A percentile compares a stretch with the other conserved stretches of the same genome.
Conservation (phyloP, 2,113 vertebrate species). For the Tiliqua scincoides region DNA sequence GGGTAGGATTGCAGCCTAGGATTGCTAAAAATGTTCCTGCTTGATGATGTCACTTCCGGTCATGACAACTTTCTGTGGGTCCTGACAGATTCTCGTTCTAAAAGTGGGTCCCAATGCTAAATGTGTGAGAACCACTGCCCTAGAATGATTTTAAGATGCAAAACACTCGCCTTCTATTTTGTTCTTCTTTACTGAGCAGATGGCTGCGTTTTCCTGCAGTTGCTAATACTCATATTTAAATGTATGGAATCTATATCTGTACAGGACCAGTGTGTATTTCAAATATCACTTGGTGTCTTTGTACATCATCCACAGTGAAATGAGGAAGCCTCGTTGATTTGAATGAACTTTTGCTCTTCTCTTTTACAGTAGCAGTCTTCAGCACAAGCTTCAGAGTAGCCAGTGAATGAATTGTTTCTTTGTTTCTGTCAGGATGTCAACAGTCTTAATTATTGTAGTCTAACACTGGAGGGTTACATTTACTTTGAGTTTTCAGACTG, state of each 20-base stretch:
- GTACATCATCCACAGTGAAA: not conserved
- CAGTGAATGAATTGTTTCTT: conserved; percentile 5
- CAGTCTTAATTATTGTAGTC: not conserved
- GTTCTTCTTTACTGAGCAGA: no score
- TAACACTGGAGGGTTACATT: not conserved
- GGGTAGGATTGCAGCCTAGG: no score
- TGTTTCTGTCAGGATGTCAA: not conserved
- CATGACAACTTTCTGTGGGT: no score
- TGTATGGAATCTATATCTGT: not conserved
- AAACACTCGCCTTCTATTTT: not conserved
- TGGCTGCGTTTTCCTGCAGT: not conserved
- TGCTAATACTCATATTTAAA: not conserved
- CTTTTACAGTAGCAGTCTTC: not conserved
- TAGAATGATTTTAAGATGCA: not conserved
- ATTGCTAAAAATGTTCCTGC: no score
- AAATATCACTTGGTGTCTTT: not conserved
- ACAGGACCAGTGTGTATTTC: not conserved
- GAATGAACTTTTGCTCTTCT: not conserved
- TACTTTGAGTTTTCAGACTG: not conserved
- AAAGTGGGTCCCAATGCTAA: no score
- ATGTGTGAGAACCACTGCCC: no score
- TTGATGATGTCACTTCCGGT: no score
- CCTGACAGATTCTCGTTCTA: no score
- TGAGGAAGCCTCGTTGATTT: not conserved
- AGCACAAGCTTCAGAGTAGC: not conserved